Base-by-base conservation (phyloP, 92 coral and sea anemone species). In the Paragorgia papillata region DNA sequence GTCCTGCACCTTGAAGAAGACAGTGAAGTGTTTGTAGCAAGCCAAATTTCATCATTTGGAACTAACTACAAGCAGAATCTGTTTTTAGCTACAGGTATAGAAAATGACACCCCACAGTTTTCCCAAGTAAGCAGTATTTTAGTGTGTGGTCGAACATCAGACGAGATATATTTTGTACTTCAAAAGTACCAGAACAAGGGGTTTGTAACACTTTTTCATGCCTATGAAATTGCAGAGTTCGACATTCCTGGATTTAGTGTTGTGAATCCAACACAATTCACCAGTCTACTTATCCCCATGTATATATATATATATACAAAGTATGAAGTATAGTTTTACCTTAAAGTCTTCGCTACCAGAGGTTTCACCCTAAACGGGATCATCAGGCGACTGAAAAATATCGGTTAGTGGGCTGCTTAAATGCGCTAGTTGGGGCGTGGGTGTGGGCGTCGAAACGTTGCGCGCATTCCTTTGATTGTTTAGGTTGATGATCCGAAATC, bases 21-120 rank as follows among this genome's bases (percentile, higher is more conserved):
- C 10, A 62, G 69, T 34, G 43, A 62, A 33, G 46, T 62, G 43
- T 62, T 62, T 62, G 69, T 62, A 30, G 48, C 69, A 30, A 28
- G 69, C 20, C 10, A 34, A 15, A 35, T 62, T 27, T 30, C 41
- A 9, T 1, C 31, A 33, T 62, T 62, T 62, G 69, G 69, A 34
- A 30, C 48, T 5, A 62, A 14, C 15, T 62, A 62, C 25, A 30
- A 62, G 22, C 20, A 22, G 14, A 62, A 62, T 13, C 43, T 30
- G 17, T 62, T 27, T 30, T 9, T 62, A 8, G 18, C 26, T 30
- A 62, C 69, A 29, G 43, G 12, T 62, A 44, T 62, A 33, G 69
- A 8, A 44, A 30, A 62, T 13, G 69, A 62, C 69, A 20, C 26
- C 48, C 69, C 48, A 27, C 43, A 62, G 22, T 62, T 62, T 62